These are phyloP conservation scores for Musca vetustissima DNA, from an alignment of 1,140 invertebrate genomes.

Conservation along the genomic window DNA sequence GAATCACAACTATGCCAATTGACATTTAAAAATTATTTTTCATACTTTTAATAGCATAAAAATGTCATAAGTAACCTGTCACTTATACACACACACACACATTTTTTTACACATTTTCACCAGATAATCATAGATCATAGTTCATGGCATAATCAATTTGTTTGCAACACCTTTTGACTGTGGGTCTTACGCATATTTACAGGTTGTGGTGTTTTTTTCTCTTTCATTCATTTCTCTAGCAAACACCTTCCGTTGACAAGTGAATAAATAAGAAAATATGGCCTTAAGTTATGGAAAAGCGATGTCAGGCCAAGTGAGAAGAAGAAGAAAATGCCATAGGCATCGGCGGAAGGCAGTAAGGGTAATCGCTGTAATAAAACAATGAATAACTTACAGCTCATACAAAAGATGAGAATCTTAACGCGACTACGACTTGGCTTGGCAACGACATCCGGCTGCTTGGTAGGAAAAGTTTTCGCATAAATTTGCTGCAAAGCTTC, in stretches of 20 bases:
- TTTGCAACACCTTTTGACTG: conserved; percentile 8
- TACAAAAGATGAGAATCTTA: not conserved
- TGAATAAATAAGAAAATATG: conserved; percentile 14
- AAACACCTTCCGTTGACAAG: conserved; percentile 11
- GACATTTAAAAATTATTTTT: too few species aligned
- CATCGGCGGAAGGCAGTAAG: not conserved
- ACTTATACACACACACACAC: too few species aligned
- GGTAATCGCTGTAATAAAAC: conserved; percentile 20
- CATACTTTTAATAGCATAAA: too few species aligned
- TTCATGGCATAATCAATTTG: conserved; percentile 5
- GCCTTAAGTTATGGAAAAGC: not conserved
- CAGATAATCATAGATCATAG: too few species aligned
- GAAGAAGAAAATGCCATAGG: not conserved
- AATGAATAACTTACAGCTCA: conserved; percentile 12
- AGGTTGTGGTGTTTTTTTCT: too few species aligned
- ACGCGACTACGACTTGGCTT: too few species aligned
- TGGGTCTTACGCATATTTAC: too few species aligned
- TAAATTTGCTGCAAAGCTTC: not conserved
- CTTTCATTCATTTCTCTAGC: too few species aligned
- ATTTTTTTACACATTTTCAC: too few species aligned
- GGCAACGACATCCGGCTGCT: not conserved
- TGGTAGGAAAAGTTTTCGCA: conserved; percentile 3
- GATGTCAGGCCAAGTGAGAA: not conserved
- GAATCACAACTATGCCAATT: too few species aligned
- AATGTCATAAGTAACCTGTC: too few species aligned